phyloP scores from a whole-genome alignment of 92 coral and sea anemone species.

The Phenganax marumi region DNA sequence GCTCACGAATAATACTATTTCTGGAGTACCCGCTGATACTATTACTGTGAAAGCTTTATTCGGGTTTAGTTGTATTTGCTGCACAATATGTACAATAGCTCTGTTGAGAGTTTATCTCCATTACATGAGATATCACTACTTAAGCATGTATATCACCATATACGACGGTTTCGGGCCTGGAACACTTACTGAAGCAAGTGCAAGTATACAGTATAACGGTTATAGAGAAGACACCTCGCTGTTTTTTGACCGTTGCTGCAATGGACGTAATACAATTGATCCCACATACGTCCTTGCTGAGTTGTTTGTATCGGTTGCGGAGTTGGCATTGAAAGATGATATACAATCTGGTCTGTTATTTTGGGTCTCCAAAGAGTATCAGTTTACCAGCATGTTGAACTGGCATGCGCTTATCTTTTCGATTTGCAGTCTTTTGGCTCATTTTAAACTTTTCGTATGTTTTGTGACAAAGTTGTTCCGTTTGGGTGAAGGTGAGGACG shows the following conservation, averaged over 20 bases:
- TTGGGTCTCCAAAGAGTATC: background rate
- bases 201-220: background rate
- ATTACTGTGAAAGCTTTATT: background rate
- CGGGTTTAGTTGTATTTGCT: conserved; percentile 4
- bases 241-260: background rate
- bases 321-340: conserved; percentile 18
- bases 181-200: background rate
- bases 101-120: conserved; percentile 7
- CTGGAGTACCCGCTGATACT: conserved; percentile 6
- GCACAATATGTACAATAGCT: conserved; percentile 7
- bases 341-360: conserved; percentile 19
- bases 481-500: conserved; percentile 20
- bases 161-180: background rate
- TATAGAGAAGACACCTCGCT: background rate
- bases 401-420: background rate
- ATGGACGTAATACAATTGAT: background rate
- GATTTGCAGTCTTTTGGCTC: conserved; percentile 18
- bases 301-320: conserved; percentile 7
- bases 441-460: conserved; percentile 22
- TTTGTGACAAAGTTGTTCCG: conserved; percentile 24
- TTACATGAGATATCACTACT: conserved; percentile 20
- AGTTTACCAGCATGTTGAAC: background rate
- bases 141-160: background rate
- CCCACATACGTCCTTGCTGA: background rate
- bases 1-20: background rate